These are phyloP conservation scores for Venturia canescens DNA, from an alignment of 1,140 invertebrate species.

Conservation along the genomic window DNA sequence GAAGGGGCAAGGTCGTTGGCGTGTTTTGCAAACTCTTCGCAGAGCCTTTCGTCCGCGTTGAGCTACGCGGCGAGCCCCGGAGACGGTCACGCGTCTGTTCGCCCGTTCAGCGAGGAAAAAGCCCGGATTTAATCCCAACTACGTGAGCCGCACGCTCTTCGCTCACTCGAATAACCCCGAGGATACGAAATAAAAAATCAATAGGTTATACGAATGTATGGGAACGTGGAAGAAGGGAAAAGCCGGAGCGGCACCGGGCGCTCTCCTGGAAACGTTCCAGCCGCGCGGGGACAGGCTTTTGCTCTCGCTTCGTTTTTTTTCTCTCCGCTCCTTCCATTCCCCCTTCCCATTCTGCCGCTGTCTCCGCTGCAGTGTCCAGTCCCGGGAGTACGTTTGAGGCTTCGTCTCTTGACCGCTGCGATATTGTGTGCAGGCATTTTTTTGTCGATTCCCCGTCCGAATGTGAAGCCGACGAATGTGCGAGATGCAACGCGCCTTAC, in stretches of 20 bases:
- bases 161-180: slow-evolving; percentile 55
- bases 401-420: slow-evolving; percentile 1
- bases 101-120: background rate
- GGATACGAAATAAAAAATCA: slow-evolving; percentile 70
- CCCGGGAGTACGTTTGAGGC: background rate
- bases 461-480: background rate
- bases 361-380: background rate
- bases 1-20: no score
- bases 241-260: background rate
- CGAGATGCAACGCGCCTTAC: no score
- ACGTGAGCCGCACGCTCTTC: slow-evolving; percentile 43
- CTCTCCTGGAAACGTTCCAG: slow-evolving; percentile 65
- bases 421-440: background rate
- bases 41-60: no score
- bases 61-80: no score
- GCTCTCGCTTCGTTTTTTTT: slow-evolving; percentile 44
- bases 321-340: background rate
- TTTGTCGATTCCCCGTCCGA: background rate
- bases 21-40: no score
- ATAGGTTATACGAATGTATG: slow-evolving; percentile 57
- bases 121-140: background rate
- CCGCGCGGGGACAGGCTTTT: slow-evolving; percentile 28
- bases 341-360: background rate
- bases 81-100: no score
- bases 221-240: background rate